These are phyloP conservation scores for Phaetusa simplex DNA, from an alignment of 2,113 vertebrate genomes.

Conservation along the genomic window DNA sequence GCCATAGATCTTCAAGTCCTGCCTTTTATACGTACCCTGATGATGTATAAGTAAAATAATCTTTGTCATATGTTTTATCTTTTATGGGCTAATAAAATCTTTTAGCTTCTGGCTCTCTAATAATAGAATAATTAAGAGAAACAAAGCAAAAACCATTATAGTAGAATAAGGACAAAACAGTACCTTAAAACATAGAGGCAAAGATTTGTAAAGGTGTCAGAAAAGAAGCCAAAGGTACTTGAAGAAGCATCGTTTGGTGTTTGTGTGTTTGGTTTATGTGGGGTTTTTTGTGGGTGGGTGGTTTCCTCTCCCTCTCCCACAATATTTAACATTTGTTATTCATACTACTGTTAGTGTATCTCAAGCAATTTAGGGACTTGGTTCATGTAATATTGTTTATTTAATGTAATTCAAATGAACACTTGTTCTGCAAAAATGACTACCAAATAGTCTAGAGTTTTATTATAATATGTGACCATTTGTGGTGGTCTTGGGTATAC, in stretches of 20 bases:
- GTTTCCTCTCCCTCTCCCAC: fast-evolving
- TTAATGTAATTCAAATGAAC: not conserved
- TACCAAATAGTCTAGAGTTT: not conserved
- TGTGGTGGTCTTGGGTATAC: not conserved
- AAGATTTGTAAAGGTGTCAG: not conserved
- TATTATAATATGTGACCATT: not conserved
- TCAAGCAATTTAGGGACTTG: not conserved
- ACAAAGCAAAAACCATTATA: not conserved
- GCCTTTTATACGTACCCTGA: not conserved
- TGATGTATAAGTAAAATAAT: not conserved
- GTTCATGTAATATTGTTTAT: not conserved
- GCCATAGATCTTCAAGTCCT: not conserved
- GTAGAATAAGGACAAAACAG: not conserved
- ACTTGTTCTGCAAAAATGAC: not conserved
- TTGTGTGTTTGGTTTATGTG: not conserved
- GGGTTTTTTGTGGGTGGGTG: not conserved
- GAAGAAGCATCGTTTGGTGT: not conserved
- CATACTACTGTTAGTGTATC: not conserved
- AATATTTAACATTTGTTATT: not conserved
- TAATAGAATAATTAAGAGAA: not conserved
- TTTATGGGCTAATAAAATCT: not conserved
- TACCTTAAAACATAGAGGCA: not conserved
- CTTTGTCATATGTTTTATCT: not conserved
- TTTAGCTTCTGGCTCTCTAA: not conserved
- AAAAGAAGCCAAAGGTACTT: not conserved